Evolutionary conservation across 2,113 vertebrate genomes (phyloP), one percentile per base, ranked within the genome.

Genomic region (Petroica traversi): DNA sequence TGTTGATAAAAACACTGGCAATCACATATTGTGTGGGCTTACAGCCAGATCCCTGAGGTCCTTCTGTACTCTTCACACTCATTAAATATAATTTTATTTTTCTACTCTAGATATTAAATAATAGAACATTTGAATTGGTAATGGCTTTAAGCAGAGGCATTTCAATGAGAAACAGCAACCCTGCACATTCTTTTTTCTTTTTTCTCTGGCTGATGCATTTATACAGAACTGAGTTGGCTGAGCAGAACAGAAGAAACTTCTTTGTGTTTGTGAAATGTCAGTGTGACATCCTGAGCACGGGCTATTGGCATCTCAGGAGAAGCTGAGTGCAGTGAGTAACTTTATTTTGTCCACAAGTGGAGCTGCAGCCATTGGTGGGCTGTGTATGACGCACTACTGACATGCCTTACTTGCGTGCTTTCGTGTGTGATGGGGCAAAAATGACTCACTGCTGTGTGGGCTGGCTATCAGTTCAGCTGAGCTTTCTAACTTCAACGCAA

Each of bases 361-460:
- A 90, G 22, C 31, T 85, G 45, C n/a, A 58, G 20, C 66, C 72
- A 94, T 95, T 97, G 95, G 92, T 58, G 88, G 54, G 43, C 11
- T 38, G 40, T 33, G n/a, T 48, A 33, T 93, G 96, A 96, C 66
- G 77, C 95, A 93, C 80, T 92, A 19, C 67, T 93, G 46, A 51
- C 80, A 89, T 85, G 51, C 34, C 28, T 93, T 68, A 45, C 78
- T 76, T 83, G 88, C 12, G 33, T 94, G 80, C 86, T 92, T 91
- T 78, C 17, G 9, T 84, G 80, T 85, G 83, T 81, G 73, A 93
- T 88, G 93, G 93, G 90, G 81, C 82, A 87, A 88, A 93, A 92
- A 89, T 97, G 96, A 97, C 67, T 97, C 95, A 97, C 75, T 63
- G 0, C 38, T 85, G 93, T 95, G 96, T 97, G 95, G 96, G 96